phyloP scores from a whole-genome alignment of 2,888 invertebrate species.

The Aporophyla lueneburgensis region DNA sequence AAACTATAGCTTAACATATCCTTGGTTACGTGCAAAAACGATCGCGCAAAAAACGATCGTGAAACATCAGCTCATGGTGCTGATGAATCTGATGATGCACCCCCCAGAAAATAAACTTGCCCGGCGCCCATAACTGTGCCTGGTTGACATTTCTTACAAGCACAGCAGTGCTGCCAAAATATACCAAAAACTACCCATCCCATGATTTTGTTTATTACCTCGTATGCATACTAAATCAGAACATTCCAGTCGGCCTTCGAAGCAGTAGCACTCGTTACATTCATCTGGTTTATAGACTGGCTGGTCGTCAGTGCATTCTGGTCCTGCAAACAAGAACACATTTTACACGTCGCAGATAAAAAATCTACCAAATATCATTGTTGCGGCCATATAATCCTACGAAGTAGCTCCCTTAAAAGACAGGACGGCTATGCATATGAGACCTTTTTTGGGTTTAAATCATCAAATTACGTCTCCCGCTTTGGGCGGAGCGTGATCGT shows the following conservation, averaged over 20 bases:
- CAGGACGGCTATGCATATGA: too few relatives aligned
- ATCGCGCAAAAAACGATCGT: too few relatives aligned
- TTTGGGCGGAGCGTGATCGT: too few relatives aligned
- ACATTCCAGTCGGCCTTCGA: constrained; percentile 29
- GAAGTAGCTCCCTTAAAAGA: neutral
- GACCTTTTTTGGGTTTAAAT: too few relatives aligned
- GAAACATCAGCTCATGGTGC: too few relatives aligned
- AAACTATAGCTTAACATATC: too few relatives aligned
- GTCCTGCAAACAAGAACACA: constrained; percentile 17
- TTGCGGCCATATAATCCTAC: neutral
- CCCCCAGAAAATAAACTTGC: too few relatives aligned
- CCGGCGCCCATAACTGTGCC: too few relatives aligned
- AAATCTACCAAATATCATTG: neutral
- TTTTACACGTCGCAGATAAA: neutral
- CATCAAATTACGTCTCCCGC: too few relatives aligned
- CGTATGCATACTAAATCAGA: constrained; percentile 43
- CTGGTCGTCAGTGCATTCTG: constrained; percentile 10
- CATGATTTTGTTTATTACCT: constrained; percentile 27
- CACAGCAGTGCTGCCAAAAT: neutral
- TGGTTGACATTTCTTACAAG: neutral
- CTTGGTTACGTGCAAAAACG: too few relatives aligned
- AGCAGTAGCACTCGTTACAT: constrained; percentile 45
- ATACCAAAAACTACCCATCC: neutral
- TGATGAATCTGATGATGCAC: too few relatives aligned
- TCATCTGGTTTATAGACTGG: constrained; percentile 18